Conservation (phyloP, 2,888 invertebrate genomes). For the Orthosia gracilis region DNA sequence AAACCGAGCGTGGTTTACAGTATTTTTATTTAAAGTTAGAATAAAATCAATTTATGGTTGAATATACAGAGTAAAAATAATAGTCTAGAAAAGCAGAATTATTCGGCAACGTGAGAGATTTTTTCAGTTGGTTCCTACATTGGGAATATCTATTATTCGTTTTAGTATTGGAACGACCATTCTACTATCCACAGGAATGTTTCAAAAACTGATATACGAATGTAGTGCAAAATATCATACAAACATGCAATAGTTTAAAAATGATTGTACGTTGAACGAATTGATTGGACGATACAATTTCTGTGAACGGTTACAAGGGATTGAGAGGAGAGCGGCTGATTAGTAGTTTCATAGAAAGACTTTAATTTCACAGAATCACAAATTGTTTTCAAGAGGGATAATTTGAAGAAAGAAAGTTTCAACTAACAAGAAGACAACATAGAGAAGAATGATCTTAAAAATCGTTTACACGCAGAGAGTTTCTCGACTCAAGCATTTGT, state of each 20-base stretch:
- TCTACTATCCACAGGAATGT: no score
- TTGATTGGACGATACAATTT: background rate
- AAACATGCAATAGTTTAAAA: background rate
- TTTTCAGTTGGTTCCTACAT: background rate
- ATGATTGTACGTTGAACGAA: background rate
- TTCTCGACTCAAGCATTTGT: no score
- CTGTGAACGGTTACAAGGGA: no score
- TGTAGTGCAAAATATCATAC: background rate
- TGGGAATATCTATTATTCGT: no score
- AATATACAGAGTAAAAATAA: background rate
- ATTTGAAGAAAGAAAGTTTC: background rate
- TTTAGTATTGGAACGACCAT: no score
- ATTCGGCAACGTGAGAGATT: background rate
- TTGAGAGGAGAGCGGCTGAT: no score
- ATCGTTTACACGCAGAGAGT: background rate
- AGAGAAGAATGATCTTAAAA: constrained; percentile 10
- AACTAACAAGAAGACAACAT: background rate
- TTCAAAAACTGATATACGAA: background rate
- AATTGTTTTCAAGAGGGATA: background rate
- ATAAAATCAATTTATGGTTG: constrained; percentile 1
- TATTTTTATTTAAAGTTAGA: constrained; percentile 9
- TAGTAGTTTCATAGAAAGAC: background rate
- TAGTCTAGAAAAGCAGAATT: background rate
- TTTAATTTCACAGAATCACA: background rate
- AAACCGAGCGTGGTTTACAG: constrained; percentile 5